Percentiles rank a stretch among this genome's conserved stretches.
Evolutionary conservation across 2,888 invertebrate genomes (phyloP).

Genomic region (Zele albiditarsus): DNA sequence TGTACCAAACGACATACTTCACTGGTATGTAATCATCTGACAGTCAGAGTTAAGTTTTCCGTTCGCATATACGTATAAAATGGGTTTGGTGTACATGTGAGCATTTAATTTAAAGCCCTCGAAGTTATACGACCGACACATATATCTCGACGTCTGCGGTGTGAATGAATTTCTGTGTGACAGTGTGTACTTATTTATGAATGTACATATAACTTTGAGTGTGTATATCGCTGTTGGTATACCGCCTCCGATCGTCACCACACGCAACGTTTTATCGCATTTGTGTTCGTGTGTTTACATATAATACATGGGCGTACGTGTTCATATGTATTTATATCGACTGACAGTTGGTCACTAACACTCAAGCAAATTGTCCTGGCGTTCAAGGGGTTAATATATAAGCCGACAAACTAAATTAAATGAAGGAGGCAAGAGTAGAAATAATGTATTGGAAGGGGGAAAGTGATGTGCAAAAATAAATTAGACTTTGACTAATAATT

Average conservation of each 20-base stretch:
- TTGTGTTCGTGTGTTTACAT: neutral
- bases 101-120: constrained; percentile 11
- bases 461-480: neutral
- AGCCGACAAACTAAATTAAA: constrained; percentile 7
- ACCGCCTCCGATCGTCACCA: neutral
- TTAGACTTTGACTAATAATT: constrained; percentile 8
- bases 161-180: neutral
- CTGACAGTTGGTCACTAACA: constrained; percentile 23
- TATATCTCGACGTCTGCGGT: neutral
- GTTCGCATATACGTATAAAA: neutral
- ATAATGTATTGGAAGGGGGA: neutral
- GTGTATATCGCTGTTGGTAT: neutral
- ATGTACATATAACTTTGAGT: neutral
- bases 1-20: no score
- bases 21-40: no score
- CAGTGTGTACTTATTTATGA: neutral
- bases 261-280: neutral
- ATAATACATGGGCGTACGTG: neutral
- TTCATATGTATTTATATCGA: neutral
- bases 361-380: neutral
- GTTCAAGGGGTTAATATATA: neutral
- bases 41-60: no score
- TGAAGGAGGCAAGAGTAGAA: neutral
- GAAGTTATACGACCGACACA: neutral
- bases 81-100: neutral